phyloP scores from a whole-genome alignment of 2,888 invertebrate species.

The Hylaea fasciaria region DNA sequence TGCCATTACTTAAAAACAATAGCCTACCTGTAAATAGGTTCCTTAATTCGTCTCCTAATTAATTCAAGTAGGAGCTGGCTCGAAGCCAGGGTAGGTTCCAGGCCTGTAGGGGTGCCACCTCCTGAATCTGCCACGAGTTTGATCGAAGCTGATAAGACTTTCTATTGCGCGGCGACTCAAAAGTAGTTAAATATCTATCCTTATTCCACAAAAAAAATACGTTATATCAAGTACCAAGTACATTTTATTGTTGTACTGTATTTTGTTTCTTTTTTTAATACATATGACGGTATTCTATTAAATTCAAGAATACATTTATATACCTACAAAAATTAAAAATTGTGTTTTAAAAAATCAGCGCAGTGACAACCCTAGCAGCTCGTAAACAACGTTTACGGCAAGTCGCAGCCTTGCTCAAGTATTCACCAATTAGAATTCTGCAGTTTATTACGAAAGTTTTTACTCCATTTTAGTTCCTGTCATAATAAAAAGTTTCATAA shows the following conservation, averaged over 20 bases:
- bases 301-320: no score
- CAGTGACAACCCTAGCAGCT: constrained; percentile 12
- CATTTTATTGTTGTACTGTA: no score
- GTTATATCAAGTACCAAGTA: no score
- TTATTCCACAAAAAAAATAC: no score
- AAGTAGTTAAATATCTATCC: no score
- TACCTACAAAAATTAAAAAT: no score
- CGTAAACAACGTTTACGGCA: constrained; percentile 3
- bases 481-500: constrained; percentile 7
- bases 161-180: no score
- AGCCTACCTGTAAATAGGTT: constrained; percentile 35
- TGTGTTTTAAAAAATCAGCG: no score
- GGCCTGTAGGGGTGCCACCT: background rate
- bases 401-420: constrained; percentile 7
- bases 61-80: constrained; percentile 20
- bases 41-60: constrained; percentile 35
- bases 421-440: constrained; percentile 1
- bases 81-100: constrained; percentile 6
- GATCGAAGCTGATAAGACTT: no score
- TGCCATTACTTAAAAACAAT: constrained; percentile 24
- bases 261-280: no score
- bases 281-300: no score
- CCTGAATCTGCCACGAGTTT: no score
- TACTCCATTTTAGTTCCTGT: constrained; percentile 7
- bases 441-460: constrained; percentile 25